Evolutionary conservation across 1,140 invertebrate species (phyloP), one percentile per base, ranked within the genome.

Genomic region (Akabosia matsudoensis): DNA sequence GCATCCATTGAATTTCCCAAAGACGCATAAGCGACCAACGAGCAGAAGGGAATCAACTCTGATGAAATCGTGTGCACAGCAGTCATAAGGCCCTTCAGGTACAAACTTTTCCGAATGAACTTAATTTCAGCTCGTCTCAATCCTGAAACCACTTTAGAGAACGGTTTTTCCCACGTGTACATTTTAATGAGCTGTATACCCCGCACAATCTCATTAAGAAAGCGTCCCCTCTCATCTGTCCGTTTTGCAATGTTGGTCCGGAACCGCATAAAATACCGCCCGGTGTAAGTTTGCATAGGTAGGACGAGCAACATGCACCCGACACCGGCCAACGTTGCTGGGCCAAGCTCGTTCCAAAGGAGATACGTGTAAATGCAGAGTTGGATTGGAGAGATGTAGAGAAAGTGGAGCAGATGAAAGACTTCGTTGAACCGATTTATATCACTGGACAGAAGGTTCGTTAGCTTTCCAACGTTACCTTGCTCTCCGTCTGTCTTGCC

Each of bases 121-220:
- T 37, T 33, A 13, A 72, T 72, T 72, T 72, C 70, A 13, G 13
- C 24, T 45, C 33, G 18, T 37, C 70, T 72, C 10, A 72, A 24
- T 26, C 24, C 24, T 10, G 33, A 22, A 16, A 72, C 24, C 4
- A 37, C 24, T 24, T 24, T 34, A 2, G 70, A 3, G 33, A 72
- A 72, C 1, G 70, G 70, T 14, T 45, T 72, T 22, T 72, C 70
- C 70, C 70, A 72, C n/a, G 70, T 24, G 33, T 72, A 72, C 70
- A 72, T 72, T 72, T 72, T 72, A 13, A 72, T 72, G 7, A 45
- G 16, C 1, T 34, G 16, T 14, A 72, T 72, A 14, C 70, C 70
- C 33, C 16, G 13, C 2, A 72, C 2, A 24, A 72, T 72, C 45
- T 72, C 70, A 45, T 45, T 72, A 14, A 72, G 33, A 24, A 72